A percentile compares a stretch with the other conserved stretches of the same genome.
Evolutionary conservation across 2,113 vertebrate genomes (phyloP).

Genomic region (Marcusenius ussheri): DNA sequence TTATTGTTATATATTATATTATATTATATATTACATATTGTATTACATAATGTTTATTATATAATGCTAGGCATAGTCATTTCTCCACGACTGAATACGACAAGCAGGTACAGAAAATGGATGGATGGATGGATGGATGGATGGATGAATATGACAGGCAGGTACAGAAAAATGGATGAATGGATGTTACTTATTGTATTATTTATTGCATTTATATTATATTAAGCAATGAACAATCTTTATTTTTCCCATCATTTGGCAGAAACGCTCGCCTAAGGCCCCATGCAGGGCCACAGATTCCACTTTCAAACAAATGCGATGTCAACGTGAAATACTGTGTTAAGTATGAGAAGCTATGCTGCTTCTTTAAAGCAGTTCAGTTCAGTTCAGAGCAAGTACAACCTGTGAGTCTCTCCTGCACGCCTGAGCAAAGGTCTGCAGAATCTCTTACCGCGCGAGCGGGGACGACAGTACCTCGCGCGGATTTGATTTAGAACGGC

Average conservation of each 20-base stretch:
- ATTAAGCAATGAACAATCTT: background rate
- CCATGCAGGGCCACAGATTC: background rate
- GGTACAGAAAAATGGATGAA: background rate
- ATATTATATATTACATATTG: too few species aligned
- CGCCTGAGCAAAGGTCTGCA: constrained; percentile 32
- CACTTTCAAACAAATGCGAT: background rate
- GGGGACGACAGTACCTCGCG: constrained; percentile 34
- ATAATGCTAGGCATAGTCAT: background rate
- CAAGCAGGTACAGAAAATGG: background rate
- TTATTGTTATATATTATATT: too few species aligned
- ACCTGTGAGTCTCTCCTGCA: background rate
- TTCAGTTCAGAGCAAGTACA: background rate
- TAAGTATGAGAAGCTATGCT: background rate
- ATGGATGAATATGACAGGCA: background rate
- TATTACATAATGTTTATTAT: too few species aligned
- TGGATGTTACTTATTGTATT: background rate
- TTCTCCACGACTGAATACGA: background rate
- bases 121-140: background rate
- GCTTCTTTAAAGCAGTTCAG: background rate
- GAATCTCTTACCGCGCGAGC: constrained; percentile 38
- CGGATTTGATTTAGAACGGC: constrained; percentile 48
- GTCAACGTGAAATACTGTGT: background rate
- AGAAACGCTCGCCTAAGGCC: background rate
- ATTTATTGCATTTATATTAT: background rate
- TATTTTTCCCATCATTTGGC: background rate